Evolutionary conservation across 35 echinoderm and acorn worm genomes (phyloP).

Genomic region (Lytechinus variegatus): DNA sequence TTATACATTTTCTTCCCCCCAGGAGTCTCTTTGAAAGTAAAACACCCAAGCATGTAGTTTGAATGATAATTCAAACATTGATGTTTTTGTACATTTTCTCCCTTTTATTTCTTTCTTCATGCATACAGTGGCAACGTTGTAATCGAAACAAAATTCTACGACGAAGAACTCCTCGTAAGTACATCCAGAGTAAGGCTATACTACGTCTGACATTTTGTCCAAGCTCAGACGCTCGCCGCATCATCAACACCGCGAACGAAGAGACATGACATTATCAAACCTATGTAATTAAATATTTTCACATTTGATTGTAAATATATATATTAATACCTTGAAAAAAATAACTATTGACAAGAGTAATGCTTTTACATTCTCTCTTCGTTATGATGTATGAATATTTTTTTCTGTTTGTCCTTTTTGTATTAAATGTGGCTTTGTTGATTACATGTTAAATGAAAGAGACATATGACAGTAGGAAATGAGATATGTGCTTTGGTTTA

Average conservation of each 20-base stretch:
- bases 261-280: not conserved
- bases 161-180: conserved; percentile 88
- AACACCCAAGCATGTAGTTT: too few relatives aligned
- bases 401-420: not conserved
- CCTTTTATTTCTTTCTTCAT: conserved; percentile 34
- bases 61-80: too few relatives aligned
- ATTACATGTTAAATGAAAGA: not conserved
- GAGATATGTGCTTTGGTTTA: not conserved
- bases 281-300: conserved; percentile 21
- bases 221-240: not conserved
- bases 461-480: not conserved
- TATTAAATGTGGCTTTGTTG: not conserved
- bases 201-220: conserved; percentile 70
- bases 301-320: conserved; percentile 6
- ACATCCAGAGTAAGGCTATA: conserved; percentile 85
- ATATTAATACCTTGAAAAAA: not conserved
- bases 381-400: not conserved
- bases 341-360: conserved; percentile 3
- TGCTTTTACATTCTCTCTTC: conserved; percentile 11
- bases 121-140: conserved; percentile 93
- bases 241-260: not conserved
- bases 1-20: too few relatives aligned
- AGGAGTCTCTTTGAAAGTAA: too few relatives aligned
- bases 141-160: conserved; percentile 97
- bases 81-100: not conserved